Conservation (phyloP, 30 jellyfish, hydroid and myxozoan species). For the Aurelia aurita region DNA sequence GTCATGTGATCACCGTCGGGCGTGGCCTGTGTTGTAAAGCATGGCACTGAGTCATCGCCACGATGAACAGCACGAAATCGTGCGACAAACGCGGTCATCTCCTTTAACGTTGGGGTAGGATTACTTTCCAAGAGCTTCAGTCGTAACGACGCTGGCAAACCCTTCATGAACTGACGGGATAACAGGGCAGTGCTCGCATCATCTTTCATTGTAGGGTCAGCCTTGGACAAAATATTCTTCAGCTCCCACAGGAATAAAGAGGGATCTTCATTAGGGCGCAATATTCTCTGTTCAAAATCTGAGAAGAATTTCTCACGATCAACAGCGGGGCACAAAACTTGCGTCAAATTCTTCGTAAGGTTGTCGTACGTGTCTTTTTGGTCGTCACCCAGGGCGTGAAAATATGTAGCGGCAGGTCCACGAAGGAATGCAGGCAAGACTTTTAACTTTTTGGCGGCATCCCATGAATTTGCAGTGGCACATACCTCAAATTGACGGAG, state of each 20-base stretch:
- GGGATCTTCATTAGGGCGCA: conserved; percentile 22
- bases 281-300: not conserved
- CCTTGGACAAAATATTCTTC: conserved; percentile 11
- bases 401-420: conserved; percentile 33
- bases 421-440: conserved; percentile 30
- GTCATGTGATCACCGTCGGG: not conserved
- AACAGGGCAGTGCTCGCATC: conserved; percentile 14
- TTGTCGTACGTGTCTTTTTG: conserved; percentile 1
- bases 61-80: not conserved
- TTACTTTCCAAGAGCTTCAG: conserved; percentile 1
- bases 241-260: conserved; percentile 5
- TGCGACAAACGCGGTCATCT: conserved; percentile 2
- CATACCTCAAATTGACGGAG: conserved; percentile 39
- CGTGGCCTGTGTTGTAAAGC: not conserved
- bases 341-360: not conserved
- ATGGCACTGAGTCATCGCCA: not conserved
- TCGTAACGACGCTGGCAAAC: not conserved
- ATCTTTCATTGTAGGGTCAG: conserved; percentile 15
- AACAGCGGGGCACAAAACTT: conserved; percentile 17
- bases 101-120: conserved; percentile 27
- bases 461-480: conserved; percentile 39
- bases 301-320: conserved; percentile 8
- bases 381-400: not conserved
- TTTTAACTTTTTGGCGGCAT: not conserved
- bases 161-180: conserved; percentile 9